Evolutionary conservation across 2,113 vertebrate species (phyloP), one percentile per base, ranked within the genome.

Genomic region (Lasiurus cinereus): DNA sequence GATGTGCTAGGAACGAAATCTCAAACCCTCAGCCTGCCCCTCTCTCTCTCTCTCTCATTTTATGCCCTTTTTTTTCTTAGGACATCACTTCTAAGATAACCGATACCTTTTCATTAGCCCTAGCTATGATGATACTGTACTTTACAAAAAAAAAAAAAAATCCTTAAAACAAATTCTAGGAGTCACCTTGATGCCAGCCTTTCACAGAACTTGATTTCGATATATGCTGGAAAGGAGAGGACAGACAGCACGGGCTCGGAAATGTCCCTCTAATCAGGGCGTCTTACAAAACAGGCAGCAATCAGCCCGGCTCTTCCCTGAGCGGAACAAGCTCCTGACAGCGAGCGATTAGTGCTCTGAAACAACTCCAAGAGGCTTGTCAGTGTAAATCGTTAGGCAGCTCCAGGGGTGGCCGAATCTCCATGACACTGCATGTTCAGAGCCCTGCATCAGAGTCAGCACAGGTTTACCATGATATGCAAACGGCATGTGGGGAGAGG

Each of bases 391-490:
- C 14, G 69, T 0, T 5, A 54, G 72, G 13, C 67, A 50, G 66
- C 70, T 59, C 24, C 12, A 15, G 18, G 31, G 27, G 77, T 82
- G 16, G 84, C 73, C 93, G 46, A 22, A 50, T 50, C 89, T 66
- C 80, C 64, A 9, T 0, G 18, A 72, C 12, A 33, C 0, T 0
- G 67, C 62, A 76, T 76, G 70, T 88, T 85, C 19, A 83, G 90
- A 62, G 46, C 7, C 88, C 39, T 80, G 46, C 27, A 31, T 88
- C 39, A 69, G 29, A 62, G 27, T 33, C 72, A 43, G 87, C 83
- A 56, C 16, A 54, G 92, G 91, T 84, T 74, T 79, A 83, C 67
- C 56, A 43, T 21, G 80, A 97, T 69, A 90, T 16, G 22, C 31
- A 70, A 73, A 74, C 72, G 69, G 76, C 22, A 64, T 39, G 39